Base-by-base conservation (phyloP, 2,888 invertebrate genomes). In the Endomychus coccineus region DNA sequence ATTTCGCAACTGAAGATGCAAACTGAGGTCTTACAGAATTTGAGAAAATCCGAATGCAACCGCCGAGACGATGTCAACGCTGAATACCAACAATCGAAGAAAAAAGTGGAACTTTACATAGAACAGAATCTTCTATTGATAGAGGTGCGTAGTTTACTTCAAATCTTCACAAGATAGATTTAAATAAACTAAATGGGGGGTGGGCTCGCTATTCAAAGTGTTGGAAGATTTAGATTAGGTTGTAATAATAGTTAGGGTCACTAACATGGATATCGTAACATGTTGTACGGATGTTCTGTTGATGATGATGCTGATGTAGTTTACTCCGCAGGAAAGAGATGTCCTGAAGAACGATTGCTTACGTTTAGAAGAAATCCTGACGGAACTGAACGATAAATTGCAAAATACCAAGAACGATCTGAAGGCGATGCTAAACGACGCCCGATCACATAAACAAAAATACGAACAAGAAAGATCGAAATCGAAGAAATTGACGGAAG, bases 1-100 rank as follows among this genome's bases (percentile, higher is more conserved):
- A n/a, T n/a, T n/a, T n/a, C n/a, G n/a, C 36, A 36, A 12, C 24
- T 36, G 2, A 16, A 29, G 5, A 23, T 36, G 15, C 29, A 36
- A 28, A 22, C 30, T 15, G 29, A 36, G 1, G 36, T 36, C 9
- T 22, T 36, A 7, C 10, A 29, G 12, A 29, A 29, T 10, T 21
- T 36, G 2, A 23, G 36, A 13, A 36, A 29, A 29, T 36, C 29
- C 3, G 36, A 36, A 15, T 22, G 21, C 7, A 9, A 16, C 5
- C 15, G 24, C 5, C 23, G 36, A 9, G 29, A 36, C 16, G 29
- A 29, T 7, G 24, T 23, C 1, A 9, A 11, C 1, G 13, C 6
- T 2, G 24, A 24, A 29, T 36, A 36, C 12, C 23, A 29, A 3
- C 29, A 36, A 13, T 16, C 30, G n/a, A 22, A 36, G 10, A 29